A percentile compares a stretch with the other conserved stretches of the same genome.
phyloP scores from a whole-genome alignment of 2,113 vertebrate species.

The Megaceryle maxima region DNA sequence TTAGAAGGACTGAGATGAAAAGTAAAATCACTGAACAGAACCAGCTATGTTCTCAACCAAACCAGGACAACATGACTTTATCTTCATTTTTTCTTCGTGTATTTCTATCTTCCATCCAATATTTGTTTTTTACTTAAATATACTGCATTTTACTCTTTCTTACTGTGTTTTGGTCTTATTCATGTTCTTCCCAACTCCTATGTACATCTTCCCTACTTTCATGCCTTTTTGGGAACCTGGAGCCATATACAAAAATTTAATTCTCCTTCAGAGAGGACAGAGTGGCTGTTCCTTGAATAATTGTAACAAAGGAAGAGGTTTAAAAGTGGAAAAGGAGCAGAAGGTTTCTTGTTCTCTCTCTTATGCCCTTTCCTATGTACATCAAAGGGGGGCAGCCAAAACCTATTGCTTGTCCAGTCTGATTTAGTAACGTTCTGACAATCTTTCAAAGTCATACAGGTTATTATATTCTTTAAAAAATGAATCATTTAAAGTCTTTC shows the following conservation, averaged over 20 bases:
- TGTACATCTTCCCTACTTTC: neutral
- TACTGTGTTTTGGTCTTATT: neutral
- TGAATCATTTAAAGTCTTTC: neutral
- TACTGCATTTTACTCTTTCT: neutral
- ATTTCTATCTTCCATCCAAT: neutral
- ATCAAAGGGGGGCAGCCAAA: neutral
- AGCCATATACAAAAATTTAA: neutral
- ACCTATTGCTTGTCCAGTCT: neutral
- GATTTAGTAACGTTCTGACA: neutral
- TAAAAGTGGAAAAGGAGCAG: neutral
- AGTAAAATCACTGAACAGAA: too few relatives aligned
- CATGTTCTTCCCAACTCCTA: neutral
- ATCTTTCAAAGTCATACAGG: neutral
- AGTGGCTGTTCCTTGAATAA: neutral
- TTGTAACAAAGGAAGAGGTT: neutral
- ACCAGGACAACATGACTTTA: neutral
- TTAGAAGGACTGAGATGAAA: too few relatives aligned
- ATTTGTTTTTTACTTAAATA: neutral
- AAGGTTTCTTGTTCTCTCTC: neutral
- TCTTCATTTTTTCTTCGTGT: neutral
- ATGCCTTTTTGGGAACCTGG: neutral
- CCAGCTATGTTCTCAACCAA: too few relatives aligned
- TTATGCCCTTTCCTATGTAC: neutral
- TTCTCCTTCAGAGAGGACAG: neutral
- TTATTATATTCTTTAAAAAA: neutral